Percentiles rank a stretch among this genome's conserved stretches.
phyloP scores from a whole-genome alignment of 1,140 invertebrate genomes.

The Aplysia californica region DNA sequence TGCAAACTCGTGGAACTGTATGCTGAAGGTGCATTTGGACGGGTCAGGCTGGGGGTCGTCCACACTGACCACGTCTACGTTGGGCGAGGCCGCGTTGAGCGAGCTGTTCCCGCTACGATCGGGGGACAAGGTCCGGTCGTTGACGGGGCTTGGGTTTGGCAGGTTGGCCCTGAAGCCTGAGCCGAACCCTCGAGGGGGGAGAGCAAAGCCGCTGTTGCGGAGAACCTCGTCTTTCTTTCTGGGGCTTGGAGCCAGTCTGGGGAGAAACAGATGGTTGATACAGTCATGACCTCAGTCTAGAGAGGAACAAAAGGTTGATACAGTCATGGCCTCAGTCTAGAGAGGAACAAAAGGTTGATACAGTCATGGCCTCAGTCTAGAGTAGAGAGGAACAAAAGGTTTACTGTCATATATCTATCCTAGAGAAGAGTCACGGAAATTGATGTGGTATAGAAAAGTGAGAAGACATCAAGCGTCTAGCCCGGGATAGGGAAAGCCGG shows the following conservation, averaged over 20 bases:
- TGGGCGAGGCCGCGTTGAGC: slow-evolving; percentile 11
- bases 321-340: too few species aligned
- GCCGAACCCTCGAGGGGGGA: slow-evolving; percentile 12
- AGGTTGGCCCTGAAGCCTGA: neutral
- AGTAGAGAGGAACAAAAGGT: too few species aligned
- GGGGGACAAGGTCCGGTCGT: neutral
- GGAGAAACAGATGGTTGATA: too few species aligned
- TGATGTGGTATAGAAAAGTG: too few species aligned
- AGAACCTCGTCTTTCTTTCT: slow-evolving; percentile 28
- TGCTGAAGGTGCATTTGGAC: slow-evolving; percentile 22
- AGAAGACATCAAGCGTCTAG: too few species aligned
- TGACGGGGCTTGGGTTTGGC: neutral
- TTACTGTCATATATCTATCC: too few species aligned
- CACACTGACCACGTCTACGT: slow-evolving; percentile 25
- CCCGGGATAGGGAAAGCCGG: too few species aligned
- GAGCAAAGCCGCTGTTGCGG: slow-evolving; percentile 18
- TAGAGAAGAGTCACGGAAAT: too few species aligned
- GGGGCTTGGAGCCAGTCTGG: slow-evolving; percentile 26
- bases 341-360: too few species aligned
- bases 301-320: too few species aligned
- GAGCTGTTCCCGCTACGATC: slow-evolving; percentile 1
- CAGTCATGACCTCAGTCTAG: too few species aligned
- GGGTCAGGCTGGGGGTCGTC: slow-evolving; percentile 22
- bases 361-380: too few species aligned
- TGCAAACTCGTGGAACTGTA: slow-evolving; percentile 26